Evolutionary conservation across 2,888 invertebrate genomes (phyloP).

Genomic region (Catocala sponsa): DNA sequence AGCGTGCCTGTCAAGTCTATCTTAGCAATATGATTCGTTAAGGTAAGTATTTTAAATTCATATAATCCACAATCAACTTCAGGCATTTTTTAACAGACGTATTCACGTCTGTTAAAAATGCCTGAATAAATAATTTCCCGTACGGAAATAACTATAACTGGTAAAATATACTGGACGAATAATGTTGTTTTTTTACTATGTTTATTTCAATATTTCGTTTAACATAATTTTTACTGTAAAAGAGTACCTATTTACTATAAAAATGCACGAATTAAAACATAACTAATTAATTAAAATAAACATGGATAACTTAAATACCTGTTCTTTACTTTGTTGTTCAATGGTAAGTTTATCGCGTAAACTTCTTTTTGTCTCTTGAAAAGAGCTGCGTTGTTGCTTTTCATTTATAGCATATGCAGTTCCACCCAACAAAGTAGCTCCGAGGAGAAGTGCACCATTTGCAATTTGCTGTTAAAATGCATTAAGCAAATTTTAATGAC

Average conservation of each 20-base stretch:
- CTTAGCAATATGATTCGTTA: slow-evolving; percentile 2
- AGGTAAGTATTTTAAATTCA: background rate
- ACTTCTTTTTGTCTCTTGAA: slow-evolving; percentile 96
- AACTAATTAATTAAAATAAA: background rate
- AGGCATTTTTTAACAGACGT: no score
- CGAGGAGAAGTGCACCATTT: slow-evolving; percentile 91
- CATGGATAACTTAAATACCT: slow-evolving; percentile 85
- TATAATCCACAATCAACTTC: background rate
- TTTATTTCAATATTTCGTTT: no score
- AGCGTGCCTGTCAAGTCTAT: slow-evolving; percentile 8
- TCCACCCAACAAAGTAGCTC: slow-evolving; percentile 92
- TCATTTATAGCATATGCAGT: slow-evolving; percentile 91
- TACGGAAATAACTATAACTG: no score
- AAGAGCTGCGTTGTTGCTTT: slow-evolving; percentile 95
- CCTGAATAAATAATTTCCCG: no score
- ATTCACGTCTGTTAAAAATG: no score
- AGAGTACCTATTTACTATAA: no score
- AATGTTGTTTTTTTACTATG: no score
- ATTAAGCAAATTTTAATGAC: background rate
- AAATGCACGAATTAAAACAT: no score
- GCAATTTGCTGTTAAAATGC: slow-evolving; percentile 89
- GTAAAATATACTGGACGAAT: no score
- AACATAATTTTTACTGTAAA: no score
- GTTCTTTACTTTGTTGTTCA: slow-evolving; percentile 97
- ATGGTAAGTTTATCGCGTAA: slow-evolving; percentile 97